A percentile compares a stretch with the other conserved stretches of the same genome.
Evolutionary conservation across 2,797 vertebrate genomes (phyloP).

Genomic region (Arrhamphus sclerolepis): DNA sequence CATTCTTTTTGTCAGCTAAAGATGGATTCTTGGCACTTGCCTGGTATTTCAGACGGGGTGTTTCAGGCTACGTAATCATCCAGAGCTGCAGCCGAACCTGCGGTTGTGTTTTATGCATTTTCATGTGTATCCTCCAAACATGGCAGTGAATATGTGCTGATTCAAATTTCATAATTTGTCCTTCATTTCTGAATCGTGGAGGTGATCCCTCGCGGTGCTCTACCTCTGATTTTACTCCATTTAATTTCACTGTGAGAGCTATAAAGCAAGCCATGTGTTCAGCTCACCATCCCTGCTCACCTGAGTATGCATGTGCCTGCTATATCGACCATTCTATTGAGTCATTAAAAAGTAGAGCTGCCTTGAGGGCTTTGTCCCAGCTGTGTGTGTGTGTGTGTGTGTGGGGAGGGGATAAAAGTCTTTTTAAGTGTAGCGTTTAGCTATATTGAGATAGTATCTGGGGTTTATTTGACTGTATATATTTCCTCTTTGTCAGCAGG

Average conservation of each 20-base stretch:
- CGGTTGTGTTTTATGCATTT: not conserved
- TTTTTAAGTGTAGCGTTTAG: constrained; percentile 45
- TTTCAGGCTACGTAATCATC: not conserved
- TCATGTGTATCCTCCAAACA: not conserved
- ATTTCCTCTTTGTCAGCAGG: constrained; percentile 71
- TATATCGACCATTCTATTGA: constrained; percentile 69
- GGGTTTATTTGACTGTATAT: constrained; percentile 61
- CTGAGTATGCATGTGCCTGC: constrained; percentile 61
- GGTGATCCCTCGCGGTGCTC: constrained; percentile 35
- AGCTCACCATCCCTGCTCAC: constrained; percentile 64
- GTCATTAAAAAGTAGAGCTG: constrained; percentile 58
- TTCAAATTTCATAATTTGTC: not conserved
- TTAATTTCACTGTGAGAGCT: constrained; percentile 54
- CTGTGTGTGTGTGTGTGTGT: constrained; percentile 7
- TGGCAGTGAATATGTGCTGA: constrained; percentile 11
- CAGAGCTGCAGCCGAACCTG: not conserved
- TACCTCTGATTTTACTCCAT: constrained; percentile 52
- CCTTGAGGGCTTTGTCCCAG: constrained; percentile 36
- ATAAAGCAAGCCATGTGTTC: constrained; percentile 53
- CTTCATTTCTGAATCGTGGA: constrained; percentile 25
- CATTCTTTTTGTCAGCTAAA: not conserved
- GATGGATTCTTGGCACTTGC: not conserved
- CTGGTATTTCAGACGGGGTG: constrained; percentile 3
- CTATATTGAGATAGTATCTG: constrained; percentile 57
- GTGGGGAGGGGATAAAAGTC: constrained; percentile 41